Percentiles rank a stretch among this genome's conserved stretches.
Conservation (phyloP, 2,113 vertebrate species). For the Triplophysa tibetana region DNA sequence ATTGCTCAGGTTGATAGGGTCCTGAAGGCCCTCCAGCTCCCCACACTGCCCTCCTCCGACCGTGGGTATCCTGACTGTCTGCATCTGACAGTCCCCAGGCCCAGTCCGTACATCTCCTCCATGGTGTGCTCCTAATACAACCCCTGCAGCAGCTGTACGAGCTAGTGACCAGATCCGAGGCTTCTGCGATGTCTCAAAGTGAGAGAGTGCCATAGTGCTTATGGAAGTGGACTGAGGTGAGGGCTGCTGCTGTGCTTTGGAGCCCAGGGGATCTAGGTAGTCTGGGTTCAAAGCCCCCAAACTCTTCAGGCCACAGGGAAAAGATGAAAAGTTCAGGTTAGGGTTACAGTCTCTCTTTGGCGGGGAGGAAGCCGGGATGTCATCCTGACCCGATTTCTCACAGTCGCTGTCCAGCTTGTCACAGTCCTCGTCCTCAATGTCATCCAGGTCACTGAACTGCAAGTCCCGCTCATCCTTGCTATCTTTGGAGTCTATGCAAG, state of each 20-base stretch:
- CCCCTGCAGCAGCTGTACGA: slow-evolving; percentile 79
- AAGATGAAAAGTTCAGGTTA: slow-evolving; percentile 72
- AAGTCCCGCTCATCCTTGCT: slow-evolving; percentile 82
- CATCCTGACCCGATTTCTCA: slow-evolving; percentile 68
- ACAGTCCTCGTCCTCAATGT: slow-evolving; percentile 84
- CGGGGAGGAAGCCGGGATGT: slow-evolving; percentile 59
- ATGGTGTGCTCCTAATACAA: slow-evolving; percentile 66
- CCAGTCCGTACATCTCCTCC: slow-evolving; percentile 67
- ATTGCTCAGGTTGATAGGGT: slow-evolving; percentile 60
- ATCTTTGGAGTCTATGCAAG: slow-evolving; percentile 74
- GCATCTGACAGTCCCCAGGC: slow-evolving; percentile 70
- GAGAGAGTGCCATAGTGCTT: slow-evolving; percentile 65
- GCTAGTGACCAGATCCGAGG: slow-evolving; percentile 94
- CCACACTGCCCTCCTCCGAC: slow-evolving; percentile 60
- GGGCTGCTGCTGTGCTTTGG: slow-evolving; percentile 59
- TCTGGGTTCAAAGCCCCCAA: slow-evolving; percentile 64
- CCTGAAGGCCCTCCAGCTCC: slow-evolving; percentile 64
- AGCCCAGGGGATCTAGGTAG: slow-evolving; percentile 70
- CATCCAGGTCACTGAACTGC: slow-evolving; percentile 85
- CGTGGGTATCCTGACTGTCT: slow-evolving; percentile 62
- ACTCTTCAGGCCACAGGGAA: slow-evolving; percentile 74
- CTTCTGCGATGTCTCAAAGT: slow-evolving; percentile 80
- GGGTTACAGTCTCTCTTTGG: slow-evolving; percentile 76
- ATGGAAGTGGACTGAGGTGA: slow-evolving; percentile 39
- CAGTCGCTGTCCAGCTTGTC: slow-evolving; percentile 81